phyloP scores from a whole-genome alignment of 2,113 vertebrate genomes.

The Spea multiplicata region DNA sequence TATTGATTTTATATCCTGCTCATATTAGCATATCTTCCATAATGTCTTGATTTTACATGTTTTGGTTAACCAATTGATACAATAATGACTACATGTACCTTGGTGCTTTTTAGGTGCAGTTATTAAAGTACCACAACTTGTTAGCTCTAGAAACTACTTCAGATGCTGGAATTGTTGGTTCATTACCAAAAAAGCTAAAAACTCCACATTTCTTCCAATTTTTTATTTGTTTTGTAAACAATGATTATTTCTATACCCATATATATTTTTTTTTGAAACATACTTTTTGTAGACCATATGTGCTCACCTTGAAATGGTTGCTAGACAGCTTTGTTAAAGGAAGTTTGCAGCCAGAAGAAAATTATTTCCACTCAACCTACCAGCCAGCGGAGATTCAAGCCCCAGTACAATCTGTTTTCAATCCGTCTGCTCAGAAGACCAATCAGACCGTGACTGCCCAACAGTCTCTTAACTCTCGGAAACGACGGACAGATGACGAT shows the following conservation, averaged over 20 bases:
- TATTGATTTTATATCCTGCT: neutral
- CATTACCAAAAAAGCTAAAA: too few relatives aligned
- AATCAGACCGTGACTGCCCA: conserved; percentile 54
- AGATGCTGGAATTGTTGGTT: too few relatives aligned
- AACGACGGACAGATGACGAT: conserved; percentile 75
- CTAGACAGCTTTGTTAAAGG: conserved; percentile 83
- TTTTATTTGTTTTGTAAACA: too few relatives aligned
- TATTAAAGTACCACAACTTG: too few relatives aligned
- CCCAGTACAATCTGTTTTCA: conserved; percentile 60
- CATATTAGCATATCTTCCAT: neutral
- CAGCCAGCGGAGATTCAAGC: conserved; percentile 66
- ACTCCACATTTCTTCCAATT: too few relatives aligned
- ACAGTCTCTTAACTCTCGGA: conserved; percentile 49
- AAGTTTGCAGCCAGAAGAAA: conserved; percentile 73
- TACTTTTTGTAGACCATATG: conserved; percentile 74
- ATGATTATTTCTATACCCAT: neutral
- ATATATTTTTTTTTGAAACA: conserved; percentile 19
- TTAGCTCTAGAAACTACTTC: too few relatives aligned
- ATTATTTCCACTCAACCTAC: conserved; percentile 77
- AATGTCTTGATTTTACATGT: too few relatives aligned
- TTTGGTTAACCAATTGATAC: too few relatives aligned
- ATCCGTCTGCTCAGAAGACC: conserved; percentile 51
- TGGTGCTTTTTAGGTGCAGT: too few relatives aligned
- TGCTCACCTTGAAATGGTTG: conserved; percentile 87
- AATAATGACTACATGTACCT: too few relatives aligned